Evolutionary conservation across 2,113 vertebrate genomes (phyloP), one percentile per base, ranked within the genome.

Genomic region (Hylia prasina): DNA sequence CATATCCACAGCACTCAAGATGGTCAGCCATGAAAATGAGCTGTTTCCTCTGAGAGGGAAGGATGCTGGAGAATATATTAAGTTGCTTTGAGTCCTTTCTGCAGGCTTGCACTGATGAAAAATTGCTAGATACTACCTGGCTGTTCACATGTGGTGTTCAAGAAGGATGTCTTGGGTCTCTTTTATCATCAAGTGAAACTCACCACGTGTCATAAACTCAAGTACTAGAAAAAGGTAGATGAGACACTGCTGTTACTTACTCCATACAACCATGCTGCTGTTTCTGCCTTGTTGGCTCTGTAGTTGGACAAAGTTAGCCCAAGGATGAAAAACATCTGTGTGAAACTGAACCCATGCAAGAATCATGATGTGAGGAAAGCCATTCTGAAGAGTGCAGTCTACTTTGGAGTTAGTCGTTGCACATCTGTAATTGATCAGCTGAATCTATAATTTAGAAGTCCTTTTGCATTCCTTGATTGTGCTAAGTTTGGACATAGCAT

Each of bases 371-470:
- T 94, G 94, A 94, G 89, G 95, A 96, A 95, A 96, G 89, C 76
- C 13, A 19, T 93, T 95, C 80, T 71, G 80, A 90, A 79, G 94
- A 94, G 93, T 31, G 28, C 72, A 77, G 91, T 78, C 96, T 93
- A 75, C 93, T 93, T 78, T 83, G 89, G 91, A 96, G 51, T 71
- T 77, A 63, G 89, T 89, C 0, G 2, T 60, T 93, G 60, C 91
- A 97, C 96, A 97, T 97, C 96, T 97, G 96, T 92, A 78, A 92
- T 93, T 96, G 96, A 97, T 97, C 96, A 97, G 56, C 89, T 47
- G 86, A 93, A 97, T 96, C 94, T 96, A 92, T 96, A 96, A 97
- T 96, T 97, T 97, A 96, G 94, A 96, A 95, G 89, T 94, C 91
- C 83, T 97, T 94, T 84, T 87, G 60, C 93, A 95, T 95, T 96